Percentiles rank a stretch among this genome's conserved stretches.
phyloP scores from a whole-genome alignment of 2,113 vertebrate genomes.

The Pachyramphus minor region DNA sequence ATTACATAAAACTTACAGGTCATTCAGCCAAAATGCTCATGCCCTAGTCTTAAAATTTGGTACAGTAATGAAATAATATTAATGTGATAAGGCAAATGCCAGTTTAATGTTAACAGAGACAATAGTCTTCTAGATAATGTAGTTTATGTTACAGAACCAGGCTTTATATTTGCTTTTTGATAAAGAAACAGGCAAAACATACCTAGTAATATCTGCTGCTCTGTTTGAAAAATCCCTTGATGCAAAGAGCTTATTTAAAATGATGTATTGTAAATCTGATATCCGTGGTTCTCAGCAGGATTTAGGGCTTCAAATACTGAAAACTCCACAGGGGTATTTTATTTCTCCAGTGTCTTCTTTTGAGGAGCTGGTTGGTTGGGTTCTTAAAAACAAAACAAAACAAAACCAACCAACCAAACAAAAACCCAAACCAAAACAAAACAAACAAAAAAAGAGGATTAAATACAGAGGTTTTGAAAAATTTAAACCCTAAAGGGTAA shows the following conservation, averaged over 20 bases:
- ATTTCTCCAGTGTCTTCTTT: not conserved
- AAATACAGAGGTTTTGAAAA: not conserved
- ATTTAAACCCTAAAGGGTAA: not conserved
- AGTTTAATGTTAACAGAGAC: not conserved
- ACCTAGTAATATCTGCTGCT: not conserved
- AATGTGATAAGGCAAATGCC: not conserved
- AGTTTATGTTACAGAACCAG: not conserved
- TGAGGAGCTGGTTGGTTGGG: not conserved
- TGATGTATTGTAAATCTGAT: not conserved
- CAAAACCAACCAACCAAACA: too few relatives aligned
- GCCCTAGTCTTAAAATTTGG: not conserved
- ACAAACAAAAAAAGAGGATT: not conserved
- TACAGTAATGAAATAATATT: not conserved
- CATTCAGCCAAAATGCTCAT: not conserved
- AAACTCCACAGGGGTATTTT: not conserved
- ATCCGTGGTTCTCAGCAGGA: not conserved
- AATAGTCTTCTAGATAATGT: not conserved
- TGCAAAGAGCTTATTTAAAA: not conserved
- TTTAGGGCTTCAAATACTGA: not conserved
- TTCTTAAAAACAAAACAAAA: too few relatives aligned
- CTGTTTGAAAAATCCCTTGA: not conserved
- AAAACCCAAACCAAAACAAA: too few relatives aligned
- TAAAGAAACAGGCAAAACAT: not conserved
- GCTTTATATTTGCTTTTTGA: not conserved
- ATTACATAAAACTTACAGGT: not conserved